Conservation (phyloP, 37 sponge, comb jelly and placozoan species). For the Spongilla lacustris region DNA sequence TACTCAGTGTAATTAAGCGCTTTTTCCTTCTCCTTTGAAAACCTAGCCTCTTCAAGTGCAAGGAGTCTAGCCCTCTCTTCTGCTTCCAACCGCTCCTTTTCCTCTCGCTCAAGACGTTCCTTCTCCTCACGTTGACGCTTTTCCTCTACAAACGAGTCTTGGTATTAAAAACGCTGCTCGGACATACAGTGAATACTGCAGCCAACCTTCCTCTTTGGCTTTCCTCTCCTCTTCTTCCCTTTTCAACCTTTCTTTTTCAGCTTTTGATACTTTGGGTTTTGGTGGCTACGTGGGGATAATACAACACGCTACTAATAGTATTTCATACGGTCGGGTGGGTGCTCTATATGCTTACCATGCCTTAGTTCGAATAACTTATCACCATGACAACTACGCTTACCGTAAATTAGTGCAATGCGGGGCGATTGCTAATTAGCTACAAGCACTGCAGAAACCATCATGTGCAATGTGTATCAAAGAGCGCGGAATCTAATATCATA, state of each 20-base stretch:
- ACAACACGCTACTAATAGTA: too few relatives aligned
- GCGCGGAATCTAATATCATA: background rate
- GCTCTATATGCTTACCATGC: too few relatives aligned
- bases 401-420: too few relatives aligned
- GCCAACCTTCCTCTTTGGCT: constrained; percentile 82
- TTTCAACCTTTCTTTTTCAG: constrained; percentile 63
- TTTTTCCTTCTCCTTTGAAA: constrained; percentile 34
- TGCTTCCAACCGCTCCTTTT: constrained; percentile 17
- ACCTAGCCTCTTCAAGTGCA: constrained; percentile 57
- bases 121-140: constrained; percentile 39
- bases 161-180: background rate
- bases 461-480: background rate
- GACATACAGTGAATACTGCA: background rate
- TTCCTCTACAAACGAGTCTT: constrained; percentile 47
- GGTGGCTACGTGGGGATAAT: constrained; percentile 58
- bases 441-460: background rate
- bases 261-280: constrained; percentile 64
- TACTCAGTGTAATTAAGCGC: background rate
- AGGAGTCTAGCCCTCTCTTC: constrained; percentile 52
- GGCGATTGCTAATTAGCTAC: too few relatives aligned
- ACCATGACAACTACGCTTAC: too few relatives aligned
- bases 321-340: too few relatives aligned
- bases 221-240: constrained; percentile 80
- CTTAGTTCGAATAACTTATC: too few relatives aligned
- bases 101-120: constrained; percentile 41